Conservation (phyloP, 2,797 vertebrate species). For the Margarornis squamiger region DNA sequence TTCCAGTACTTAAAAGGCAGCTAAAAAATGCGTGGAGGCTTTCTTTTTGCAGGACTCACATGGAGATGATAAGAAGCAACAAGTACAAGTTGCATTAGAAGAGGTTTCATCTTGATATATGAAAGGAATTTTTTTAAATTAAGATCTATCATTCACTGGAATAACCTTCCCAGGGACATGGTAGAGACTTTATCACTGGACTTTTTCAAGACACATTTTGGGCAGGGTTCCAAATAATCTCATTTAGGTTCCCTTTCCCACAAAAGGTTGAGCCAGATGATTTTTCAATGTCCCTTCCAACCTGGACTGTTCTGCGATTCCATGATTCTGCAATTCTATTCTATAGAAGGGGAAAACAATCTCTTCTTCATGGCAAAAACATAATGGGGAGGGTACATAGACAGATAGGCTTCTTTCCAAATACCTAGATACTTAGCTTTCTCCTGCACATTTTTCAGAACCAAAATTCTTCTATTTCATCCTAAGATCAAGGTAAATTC, state of each 20-base stretch:
- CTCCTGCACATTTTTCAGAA: not conserved
- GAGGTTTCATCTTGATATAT: not conserved
- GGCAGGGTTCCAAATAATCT: not conserved
- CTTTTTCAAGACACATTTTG: not conserved
- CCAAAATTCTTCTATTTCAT: not conserved
- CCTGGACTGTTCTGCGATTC: not conserved
- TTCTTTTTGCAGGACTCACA: not conserved
- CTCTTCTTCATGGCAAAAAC: not conserved
- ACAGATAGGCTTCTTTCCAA: not conserved
- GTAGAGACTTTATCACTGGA: not conserved
- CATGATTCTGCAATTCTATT: not conserved
- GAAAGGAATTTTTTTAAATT: not conserved
- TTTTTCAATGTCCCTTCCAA: not conserved
- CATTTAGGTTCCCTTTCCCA: not conserved
- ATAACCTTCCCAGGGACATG: not conserved
- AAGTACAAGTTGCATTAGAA: not conserved
- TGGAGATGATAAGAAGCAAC: not conserved
- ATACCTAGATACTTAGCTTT: not conserved
- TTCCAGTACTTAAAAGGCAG: not conserved
- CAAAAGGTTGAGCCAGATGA: not conserved
- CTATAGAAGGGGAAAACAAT: not conserved
- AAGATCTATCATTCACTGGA: not conserved
- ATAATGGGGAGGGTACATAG: not conserved
- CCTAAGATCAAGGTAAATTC: not conserved
- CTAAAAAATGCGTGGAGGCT: not conserved